A percentile compares a stretch with the other conserved stretches of the same genome.
These are phyloP conservation scores for Tipula vernalis DNA, from an alignment of 2,888 invertebrate species.

Conservation along the genomic window DNA sequence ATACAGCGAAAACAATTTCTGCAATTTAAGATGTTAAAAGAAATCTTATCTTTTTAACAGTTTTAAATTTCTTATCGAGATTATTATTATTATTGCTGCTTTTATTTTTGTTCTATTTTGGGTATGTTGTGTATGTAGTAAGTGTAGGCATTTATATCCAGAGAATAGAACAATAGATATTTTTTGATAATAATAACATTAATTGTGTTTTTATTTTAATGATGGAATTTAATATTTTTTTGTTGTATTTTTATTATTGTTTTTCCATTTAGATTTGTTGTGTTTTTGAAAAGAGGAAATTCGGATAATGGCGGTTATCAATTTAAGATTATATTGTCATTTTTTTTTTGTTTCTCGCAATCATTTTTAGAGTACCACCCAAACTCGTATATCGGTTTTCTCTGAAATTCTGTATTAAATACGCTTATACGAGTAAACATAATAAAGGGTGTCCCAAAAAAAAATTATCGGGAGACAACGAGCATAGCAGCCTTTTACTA, in stretches of 20 bases:
- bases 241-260: background rate
- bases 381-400: background rate
- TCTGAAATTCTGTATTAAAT: background rate
- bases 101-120: background rate
- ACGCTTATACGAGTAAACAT: background rate
- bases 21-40: background rate
- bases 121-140: background rate
- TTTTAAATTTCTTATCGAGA: background rate
- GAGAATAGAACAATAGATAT: background rate
- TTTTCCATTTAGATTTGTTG: background rate
- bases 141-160: background rate
- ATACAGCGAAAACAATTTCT: background rate
- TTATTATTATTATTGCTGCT: background rate
- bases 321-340: background rate
- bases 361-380: background rate
- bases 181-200: background rate
- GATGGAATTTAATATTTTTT: background rate
- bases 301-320: background rate
- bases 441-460: too few species aligned
- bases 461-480: too few species aligned
- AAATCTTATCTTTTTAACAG: background rate
- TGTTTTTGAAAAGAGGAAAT: background rate
- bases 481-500: too few species aligned
- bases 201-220: background rate
- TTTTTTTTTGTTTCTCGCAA: background rate